Conservation (phyloP, 2,113 vertebrate species). For the Echinops telfairi region DNA sequence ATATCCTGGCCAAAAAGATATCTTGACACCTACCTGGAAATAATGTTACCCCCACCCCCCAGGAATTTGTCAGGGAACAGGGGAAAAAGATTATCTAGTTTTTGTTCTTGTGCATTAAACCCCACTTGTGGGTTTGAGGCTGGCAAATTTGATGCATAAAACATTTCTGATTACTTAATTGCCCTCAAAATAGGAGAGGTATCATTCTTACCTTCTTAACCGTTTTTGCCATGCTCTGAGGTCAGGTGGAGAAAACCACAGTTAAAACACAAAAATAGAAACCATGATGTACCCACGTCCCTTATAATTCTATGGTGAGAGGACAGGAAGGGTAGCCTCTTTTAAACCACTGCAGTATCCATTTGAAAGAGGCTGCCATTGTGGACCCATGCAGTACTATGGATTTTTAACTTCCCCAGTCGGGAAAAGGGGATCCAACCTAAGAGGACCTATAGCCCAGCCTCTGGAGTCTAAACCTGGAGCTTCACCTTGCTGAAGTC, state of each 20-base stretch:
- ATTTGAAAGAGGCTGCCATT: constrained; percentile 45
- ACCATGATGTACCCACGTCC: constrained; percentile 34
- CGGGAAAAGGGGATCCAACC: constrained; percentile 21
- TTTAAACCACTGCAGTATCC: constrained; percentile 52
- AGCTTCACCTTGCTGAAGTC: constrained; percentile 36
- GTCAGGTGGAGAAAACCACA: constrained; percentile 9
- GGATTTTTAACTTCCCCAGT: constrained; percentile 30
- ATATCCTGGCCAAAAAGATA: constrained; percentile 59
- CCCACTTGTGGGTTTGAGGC: constrained; percentile 3
- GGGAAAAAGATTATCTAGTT: not conserved
- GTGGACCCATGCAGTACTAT: constrained; percentile 19
- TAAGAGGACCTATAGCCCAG: not conserved
- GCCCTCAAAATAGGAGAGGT: constrained; percentile 15
- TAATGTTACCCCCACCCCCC: constrained; percentile 40
- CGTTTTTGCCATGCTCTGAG: constrained; percentile 43
- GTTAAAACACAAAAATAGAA: constrained; percentile 47
- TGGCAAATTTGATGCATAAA: not conserved
- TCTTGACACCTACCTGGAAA: constrained; percentile 56
- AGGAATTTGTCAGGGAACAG: constrained; percentile 49
- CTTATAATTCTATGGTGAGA: constrained; percentile 59
- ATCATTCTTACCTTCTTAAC: not conserved
- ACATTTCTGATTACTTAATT: not conserved
- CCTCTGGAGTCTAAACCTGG: constrained; percentile 7
- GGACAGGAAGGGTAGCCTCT: constrained; percentile 2
- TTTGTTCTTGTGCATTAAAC: constrained; percentile 64